phyloP scores from a whole-genome alignment of 2,113 vertebrate genomes.

The Tamias sibiricus region DNA sequence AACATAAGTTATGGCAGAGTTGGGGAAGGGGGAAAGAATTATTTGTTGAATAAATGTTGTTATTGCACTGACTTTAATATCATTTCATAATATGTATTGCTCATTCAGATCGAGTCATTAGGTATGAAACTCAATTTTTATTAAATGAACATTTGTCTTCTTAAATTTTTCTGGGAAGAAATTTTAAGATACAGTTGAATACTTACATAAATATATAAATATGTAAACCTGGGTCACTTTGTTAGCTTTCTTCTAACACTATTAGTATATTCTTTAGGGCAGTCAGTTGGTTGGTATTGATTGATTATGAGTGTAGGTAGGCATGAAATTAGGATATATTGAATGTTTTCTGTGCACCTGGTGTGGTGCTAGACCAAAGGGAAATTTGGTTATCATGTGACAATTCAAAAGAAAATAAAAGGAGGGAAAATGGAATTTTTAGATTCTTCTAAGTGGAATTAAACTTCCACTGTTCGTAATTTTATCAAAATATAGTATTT shows the following conservation, averaged over 20 bases:
- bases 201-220: slow-evolving; percentile 50
- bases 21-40: not conserved
- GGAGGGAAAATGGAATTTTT: slow-evolving; percentile 4
- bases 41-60: not conserved
- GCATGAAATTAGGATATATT: slow-evolving; percentile 7
- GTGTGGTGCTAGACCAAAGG: not conserved
- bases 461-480: slow-evolving; percentile 4
- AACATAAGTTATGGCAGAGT: not conserved
- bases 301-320: not conserved
- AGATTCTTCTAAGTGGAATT: slow-evolving; percentile 39
- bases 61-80: slow-evolving; percentile 46
- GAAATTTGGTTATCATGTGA: slow-evolving; percentile 13
- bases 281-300: not conserved
- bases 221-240: not conserved
- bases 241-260: slow-evolving; percentile 47
- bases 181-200: slow-evolving; percentile 44
- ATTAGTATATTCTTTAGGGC: not conserved
- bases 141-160: slow-evolving; percentile 36
- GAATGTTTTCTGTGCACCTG: not conserved
- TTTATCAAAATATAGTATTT: slow-evolving; percentile 34
- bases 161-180: slow-evolving; percentile 29
- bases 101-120: not conserved
- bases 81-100: not conserved
- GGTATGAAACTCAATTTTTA: not conserved
- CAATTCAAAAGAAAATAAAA: slow-evolving; percentile 46